Evolutionary conservation across 1,140 invertebrate species (phyloP).

Genomic region (Plectus sambesii): DNA sequence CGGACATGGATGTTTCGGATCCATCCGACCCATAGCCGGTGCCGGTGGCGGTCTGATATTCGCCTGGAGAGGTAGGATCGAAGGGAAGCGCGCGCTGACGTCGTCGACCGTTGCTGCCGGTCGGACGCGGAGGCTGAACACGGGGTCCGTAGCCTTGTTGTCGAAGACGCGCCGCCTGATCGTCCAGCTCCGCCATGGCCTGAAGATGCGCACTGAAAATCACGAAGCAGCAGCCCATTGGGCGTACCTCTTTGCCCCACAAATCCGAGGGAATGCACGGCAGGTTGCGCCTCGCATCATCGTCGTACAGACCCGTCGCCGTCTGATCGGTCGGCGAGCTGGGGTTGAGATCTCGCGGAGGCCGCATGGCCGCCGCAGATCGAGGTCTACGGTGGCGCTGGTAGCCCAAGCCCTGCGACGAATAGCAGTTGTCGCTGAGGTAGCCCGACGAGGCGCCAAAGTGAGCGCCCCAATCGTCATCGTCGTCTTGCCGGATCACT

Average conservation of each 20-base stretch:
- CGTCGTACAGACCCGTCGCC: not conserved
- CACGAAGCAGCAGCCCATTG: too few relatives aligned
- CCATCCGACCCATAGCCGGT: not conserved
- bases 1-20: not conserved
- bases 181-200: not conserved
- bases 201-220: too few relatives aligned
- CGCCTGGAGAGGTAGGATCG: too few relatives aligned
- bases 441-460: too few relatives aligned
- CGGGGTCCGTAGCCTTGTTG: not conserved
- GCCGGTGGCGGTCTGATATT: not conserved
- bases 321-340: constrained; percentile 6
- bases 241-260: not conserved
- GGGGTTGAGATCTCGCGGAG: constrained; percentile 13
- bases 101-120: not conserved
- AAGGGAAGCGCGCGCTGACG: too few relatives aligned
- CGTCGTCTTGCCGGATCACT: too few relatives aligned
- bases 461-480: too few relatives aligned
- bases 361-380: constrained; percentile 25
- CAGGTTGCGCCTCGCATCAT: not conserved
- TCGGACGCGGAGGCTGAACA: not conserved
- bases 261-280: not conserved
- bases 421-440: constrained; percentile 22
- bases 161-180: not conserved
- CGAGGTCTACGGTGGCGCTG: constrained; percentile 19
- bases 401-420: constrained; percentile 21